These are phyloP conservation scores for Aspidiotus rigidus DNA, from an alignment of 2,888 invertebrate species.

Conservation along the genomic window DNA sequence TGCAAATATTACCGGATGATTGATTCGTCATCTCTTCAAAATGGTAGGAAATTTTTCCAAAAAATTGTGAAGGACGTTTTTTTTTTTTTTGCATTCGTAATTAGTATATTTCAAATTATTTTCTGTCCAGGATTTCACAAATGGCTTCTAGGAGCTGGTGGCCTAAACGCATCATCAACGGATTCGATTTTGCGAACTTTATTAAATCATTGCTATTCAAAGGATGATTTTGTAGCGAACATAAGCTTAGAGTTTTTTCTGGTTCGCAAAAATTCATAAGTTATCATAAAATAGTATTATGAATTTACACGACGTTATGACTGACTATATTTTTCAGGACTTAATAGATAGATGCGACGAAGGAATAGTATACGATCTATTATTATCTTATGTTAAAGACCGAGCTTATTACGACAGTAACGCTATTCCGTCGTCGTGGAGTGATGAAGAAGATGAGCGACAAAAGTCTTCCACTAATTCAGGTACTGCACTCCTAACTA, in stretches of 20 bases:
- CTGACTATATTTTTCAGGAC: conserved; percentile 45
- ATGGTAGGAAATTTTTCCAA: too few relatives aligned
- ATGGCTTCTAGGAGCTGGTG: conserved; percentile 12
- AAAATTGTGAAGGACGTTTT: too few relatives aligned
- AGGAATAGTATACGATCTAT: conserved; percentile 57
- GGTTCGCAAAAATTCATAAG: not conserved
- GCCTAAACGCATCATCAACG: not conserved
- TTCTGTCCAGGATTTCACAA: conserved; percentile 15
- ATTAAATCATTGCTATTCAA: conserved; percentile 12
- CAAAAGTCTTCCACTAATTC: conserved; percentile 43
- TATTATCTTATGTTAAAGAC: conserved; percentile 50
- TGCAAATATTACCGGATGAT: conserved; percentile 17
- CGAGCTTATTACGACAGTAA: conserved; percentile 49
- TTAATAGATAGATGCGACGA: conserved; percentile 60
- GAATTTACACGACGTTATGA: conserved; percentile 6
- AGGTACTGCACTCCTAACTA: conserved; percentile 1
- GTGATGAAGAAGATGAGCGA: conserved; percentile 55
- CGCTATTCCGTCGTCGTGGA: conserved; percentile 45
- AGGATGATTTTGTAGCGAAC: conserved; percentile 11
- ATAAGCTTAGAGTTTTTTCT: conserved; percentile 15
- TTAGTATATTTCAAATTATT: not conserved
- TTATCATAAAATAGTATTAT: not conserved
- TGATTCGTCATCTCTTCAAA: not conserved
- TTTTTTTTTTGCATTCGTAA: not conserved
- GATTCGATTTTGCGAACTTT: conserved; percentile 19